Base-by-base conservation (phyloP, 2,797 vertebrate species). In the Ataeniobius toweri region DNA sequence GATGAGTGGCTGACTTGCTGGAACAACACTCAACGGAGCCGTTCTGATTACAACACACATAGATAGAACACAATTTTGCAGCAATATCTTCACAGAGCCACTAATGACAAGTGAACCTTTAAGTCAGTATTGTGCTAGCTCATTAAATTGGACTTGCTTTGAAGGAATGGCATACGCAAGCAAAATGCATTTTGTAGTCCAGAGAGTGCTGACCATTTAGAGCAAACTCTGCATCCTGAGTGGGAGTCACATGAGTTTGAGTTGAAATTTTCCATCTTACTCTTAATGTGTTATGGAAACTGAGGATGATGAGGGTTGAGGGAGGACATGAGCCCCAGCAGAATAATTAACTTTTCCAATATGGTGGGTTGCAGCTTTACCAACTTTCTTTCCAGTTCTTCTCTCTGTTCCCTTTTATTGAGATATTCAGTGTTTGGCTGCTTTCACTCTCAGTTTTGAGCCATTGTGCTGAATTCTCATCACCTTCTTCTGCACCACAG, bases 381-480 rank as follows among this genome's bases (percentile, higher is more conserved):
- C n/a, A 65, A 31, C 56, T 44, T 20, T 48, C 58, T 59, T 75
- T 77, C 69, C 63, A 59, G 9, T 73, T 76, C 13, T 20, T 3
- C 1, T 50, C 77, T 74, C 7, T 76, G 55, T 75, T 81, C 41
- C 68, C 14, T 85, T 77, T 79, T 53, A 76, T 85, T 59, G 75
- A 82, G 59, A 71, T 83, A 74, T 80, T 78, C 76, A 22, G 76
- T 72, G 28, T 89, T 84, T 91, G 89, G 84, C 85, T 89, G 83
- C 76, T 82, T 83, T 87, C 56, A 58, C 81, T 88, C 75, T 82
- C 75, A 81, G 70, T 83, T 71, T 69, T 83, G 77, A 86, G 70
- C 82, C n/a, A 72, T 80, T 83, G 75, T 68, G 67, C 80, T 79
- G 59, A 86, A 65, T 91, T 91, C 83, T 82, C 80, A 87, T 91